These are phyloP conservation scores for Arothron firmamentum DNA, from an alignment of 2,113 vertebrate genomes.

Conservation along the genomic window DNA sequence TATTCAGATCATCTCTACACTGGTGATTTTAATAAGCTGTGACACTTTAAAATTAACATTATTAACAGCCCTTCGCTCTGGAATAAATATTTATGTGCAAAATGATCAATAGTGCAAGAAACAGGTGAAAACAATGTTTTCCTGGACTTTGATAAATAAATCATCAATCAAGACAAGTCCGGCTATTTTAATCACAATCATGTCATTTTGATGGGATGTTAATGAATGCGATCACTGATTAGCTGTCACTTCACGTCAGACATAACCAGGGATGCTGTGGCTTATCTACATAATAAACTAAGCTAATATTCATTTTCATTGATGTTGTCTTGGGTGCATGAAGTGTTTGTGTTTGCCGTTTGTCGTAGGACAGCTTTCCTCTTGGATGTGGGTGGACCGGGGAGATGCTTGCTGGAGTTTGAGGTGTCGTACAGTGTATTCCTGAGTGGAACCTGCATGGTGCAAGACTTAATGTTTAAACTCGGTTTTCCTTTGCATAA, in stretches of 20 bases:
- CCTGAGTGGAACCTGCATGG: no score
- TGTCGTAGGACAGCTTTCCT: background rate
- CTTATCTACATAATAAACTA: background rate
- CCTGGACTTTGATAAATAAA: background rate
- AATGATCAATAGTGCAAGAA: no score
- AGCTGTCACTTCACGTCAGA: constrained; percentile 1
- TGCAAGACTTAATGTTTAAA: background rate
- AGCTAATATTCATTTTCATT: background rate
- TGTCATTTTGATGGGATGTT: background rate
- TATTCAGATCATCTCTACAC: no score
- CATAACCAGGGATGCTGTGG: background rate
- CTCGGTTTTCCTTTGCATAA: constrained; percentile 14
- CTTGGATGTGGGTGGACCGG: constrained; percentile 1
- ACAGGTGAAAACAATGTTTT: no score
- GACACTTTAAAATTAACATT: background rate
- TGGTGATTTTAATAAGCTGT: no score
- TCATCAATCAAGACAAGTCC: background rate
- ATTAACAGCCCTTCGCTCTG: background rate
- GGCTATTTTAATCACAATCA: constrained; percentile 4
- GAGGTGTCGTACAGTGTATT: constrained; percentile 5
- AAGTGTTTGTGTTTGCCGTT: no score
- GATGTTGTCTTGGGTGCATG: background rate
- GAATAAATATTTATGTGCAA: no score
- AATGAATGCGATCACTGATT: background rate
- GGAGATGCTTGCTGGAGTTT: constrained; percentile 6